Conservation (phyloP, 2,113 vertebrate genomes). For the Myxocyprinus asiaticus region DNA sequence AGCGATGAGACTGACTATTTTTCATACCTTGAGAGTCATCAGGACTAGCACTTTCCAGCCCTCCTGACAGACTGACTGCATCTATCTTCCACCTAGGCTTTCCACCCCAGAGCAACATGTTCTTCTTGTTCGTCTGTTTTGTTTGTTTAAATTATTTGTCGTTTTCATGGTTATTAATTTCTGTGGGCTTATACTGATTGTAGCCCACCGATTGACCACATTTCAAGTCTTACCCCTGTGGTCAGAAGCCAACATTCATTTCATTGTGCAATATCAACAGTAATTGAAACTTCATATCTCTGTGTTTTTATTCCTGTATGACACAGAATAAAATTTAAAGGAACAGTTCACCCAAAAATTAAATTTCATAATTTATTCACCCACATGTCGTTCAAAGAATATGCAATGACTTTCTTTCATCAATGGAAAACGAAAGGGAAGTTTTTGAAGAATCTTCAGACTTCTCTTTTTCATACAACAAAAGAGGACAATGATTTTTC, state of each 20-base stretch:
- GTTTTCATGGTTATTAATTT: slow-evolving; percentile 49
- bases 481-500: too few species aligned
- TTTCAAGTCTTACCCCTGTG: slow-evolving; percentile 50
- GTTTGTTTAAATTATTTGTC: background rate
- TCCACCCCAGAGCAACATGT: too few species aligned
- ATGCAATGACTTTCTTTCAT: too few species aligned
- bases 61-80: background rate
- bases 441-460: too few species aligned
- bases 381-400: too few species aligned
- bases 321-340: too few species aligned
- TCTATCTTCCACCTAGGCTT: background rate
- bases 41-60: slow-evolving; percentile 69
- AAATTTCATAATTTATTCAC: too few species aligned
- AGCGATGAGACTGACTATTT: slow-evolving; percentile 58
- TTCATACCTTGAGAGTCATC: slow-evolving; percentile 84
- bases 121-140: background rate
- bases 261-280: slow-evolving; percentile 63
- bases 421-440: too few species aligned
- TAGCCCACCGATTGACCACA: slow-evolving; percentile 27
- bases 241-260: slow-evolving; percentile 47
- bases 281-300: background rate
- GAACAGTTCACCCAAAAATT: too few species aligned
- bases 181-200: slow-evolving; percentile 40
- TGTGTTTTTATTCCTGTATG: too few species aligned
- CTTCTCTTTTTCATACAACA: too few species aligned